Evolutionary conservation across 1,140 invertebrate species (phyloP).

Genomic region (Lordiphosa clarofinis): DNA sequence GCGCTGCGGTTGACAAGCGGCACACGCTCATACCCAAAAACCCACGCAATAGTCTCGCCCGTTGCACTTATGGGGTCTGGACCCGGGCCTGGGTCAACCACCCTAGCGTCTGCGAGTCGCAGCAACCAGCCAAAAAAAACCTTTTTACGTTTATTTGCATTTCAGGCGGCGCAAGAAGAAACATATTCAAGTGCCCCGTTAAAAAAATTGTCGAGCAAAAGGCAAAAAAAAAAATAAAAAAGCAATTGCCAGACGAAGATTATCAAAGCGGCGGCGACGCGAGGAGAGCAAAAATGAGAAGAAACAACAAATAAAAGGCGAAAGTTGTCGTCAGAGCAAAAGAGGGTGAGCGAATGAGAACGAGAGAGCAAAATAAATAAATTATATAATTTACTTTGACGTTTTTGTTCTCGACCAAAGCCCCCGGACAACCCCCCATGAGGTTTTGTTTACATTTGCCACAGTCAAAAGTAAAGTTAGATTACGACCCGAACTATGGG

Average conservation of each 20-base stretch:
- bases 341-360: slow-evolving; percentile 2
- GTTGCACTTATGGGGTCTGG: slow-evolving; percentile 12
- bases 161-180: slow-evolving; percentile 34
- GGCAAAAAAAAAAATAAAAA: too few relatives aligned
- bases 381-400: slow-evolving; percentile 68
- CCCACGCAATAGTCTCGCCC: slow-evolving; percentile 2
- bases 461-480: slow-evolving; percentile 34
- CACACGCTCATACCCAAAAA: slow-evolving; percentile 12
- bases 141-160: slow-evolving; percentile 58
- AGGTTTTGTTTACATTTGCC: slow-evolving; percentile 40
- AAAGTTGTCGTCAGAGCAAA: slow-evolving; percentile 17
- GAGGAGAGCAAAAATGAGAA: slow-evolving; percentile 4
- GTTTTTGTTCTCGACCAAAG: slow-evolving; percentile 16
- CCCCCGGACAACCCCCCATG: neutral
- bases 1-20: slow-evolving; percentile 23
- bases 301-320: slow-evolving; percentile 19
- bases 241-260: slow-evolving; percentile 58
- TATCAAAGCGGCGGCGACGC: slow-evolving; percentile 14
- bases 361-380: slow-evolving; percentile 59
- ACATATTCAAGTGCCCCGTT: slow-evolving; percentile 33
- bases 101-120: slow-evolving; percentile 40
- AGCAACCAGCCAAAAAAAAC: slow-evolving; percentile 18
- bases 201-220: slow-evolving; percentile 40
- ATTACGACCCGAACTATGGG: slow-evolving; percentile 1
- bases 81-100: slow-evolving; percentile 58